Evolutionary conservation across 2,888 invertebrate species (phyloP).

Genomic region (Xestia sexstrigata): DNA sequence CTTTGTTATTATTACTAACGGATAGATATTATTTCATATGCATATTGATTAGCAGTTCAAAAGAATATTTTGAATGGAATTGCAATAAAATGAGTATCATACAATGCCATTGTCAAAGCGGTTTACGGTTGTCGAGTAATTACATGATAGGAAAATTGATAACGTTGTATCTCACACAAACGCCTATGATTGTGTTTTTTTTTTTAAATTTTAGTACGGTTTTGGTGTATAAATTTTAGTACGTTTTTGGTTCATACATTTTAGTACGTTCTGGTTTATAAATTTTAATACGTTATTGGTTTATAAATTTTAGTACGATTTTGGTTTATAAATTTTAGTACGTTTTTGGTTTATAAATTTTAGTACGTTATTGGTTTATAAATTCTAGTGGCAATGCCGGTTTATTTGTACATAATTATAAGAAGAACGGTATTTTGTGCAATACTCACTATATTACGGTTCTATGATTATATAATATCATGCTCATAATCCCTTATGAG

Average conservation of each 20-base stretch:
- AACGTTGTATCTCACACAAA: background rate
- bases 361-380: background rate
- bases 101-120: slow-evolving; percentile 12
- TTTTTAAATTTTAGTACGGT: no score
- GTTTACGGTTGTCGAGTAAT: background rate
- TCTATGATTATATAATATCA: background rate
- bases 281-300: no score
- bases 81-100: slow-evolving; percentile 6
- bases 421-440: background rate
- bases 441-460: background rate
- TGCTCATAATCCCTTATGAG: background rate
- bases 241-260: background rate
- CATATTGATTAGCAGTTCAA: slow-evolving; percentile 22
- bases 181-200: no score
- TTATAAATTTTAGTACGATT: no score
- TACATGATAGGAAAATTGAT: background rate
- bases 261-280: no score
- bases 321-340: no score
- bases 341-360: no score
- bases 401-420: background rate
- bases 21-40: slow-evolving; percentile 33
- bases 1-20: slow-evolving; percentile 32
- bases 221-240: background rate
- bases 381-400: background rate
- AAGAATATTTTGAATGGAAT: slow-evolving; percentile 38